Conservation (phyloP, 2,113 vertebrate genomes). For the Muscicapa adusta region DNA sequence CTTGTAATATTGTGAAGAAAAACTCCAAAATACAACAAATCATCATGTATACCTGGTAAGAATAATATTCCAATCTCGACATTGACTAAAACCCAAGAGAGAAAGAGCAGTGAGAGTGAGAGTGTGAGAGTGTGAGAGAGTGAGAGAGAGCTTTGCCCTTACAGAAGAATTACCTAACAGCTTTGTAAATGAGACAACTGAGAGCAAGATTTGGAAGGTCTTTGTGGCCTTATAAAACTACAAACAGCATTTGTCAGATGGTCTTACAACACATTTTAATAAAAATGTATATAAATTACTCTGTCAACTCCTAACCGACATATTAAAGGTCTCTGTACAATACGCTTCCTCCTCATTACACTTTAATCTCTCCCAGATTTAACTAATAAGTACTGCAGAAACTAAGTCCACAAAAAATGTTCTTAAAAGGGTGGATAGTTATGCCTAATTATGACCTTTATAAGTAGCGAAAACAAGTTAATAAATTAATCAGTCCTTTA, state of each 20-base stretch:
- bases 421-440: background rate
- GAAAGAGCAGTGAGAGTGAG: background rate
- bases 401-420: background rate
- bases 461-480: background rate
- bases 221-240: background rate
- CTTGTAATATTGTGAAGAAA: background rate
- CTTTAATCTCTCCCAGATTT: background rate
- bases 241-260: background rate
- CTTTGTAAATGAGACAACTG: background rate
- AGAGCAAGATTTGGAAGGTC: background rate
- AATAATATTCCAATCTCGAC: background rate
- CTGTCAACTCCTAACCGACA: background rate
- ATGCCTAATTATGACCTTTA: background rate
- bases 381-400: background rate
- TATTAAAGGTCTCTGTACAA: background rate
- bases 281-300: background rate
- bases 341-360: background rate
- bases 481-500: background rate
- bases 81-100: background rate
- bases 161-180: background rate
- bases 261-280: conserved; percentile 1
- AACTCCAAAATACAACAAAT: background rate
- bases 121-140: background rate
- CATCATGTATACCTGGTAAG: background rate
- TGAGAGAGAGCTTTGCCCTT: background rate